Evolutionary conservation across 2,797 vertebrate genomes (phyloP), one percentile per base, ranked within the genome.

Genomic region (Lacerta agilis): DNA sequence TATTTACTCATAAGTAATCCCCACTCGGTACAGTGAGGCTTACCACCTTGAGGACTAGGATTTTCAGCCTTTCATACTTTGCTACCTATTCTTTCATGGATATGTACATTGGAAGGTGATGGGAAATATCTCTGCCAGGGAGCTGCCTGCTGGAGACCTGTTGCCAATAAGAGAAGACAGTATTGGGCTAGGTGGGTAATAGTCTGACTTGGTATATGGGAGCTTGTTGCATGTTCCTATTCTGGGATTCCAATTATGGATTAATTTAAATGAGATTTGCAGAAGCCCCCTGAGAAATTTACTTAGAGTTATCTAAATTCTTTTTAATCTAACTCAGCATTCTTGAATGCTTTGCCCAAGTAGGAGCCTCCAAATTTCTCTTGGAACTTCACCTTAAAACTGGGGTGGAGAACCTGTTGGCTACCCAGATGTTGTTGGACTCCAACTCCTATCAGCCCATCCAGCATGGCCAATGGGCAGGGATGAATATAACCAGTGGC

Each of bases 221-320:
- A 29, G 38, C 41, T 85, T 77, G 41, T 23, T 61, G 13, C 10
- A 25, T 18, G 25, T 61, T 61, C 36, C 83, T 38, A n/a, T 78
- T 20, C 11, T 55, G 23, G 8, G 49, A 55, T 36, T 41, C 38
- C 38, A 41, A 36, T 27, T 38, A 1, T 58, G 3, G 27, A 33
- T 15, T 45, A 43, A 45, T 77, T 29, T 71, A 49, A 86, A 49
- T 71, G 76, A 10, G 33, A 55, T 79, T 25, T 69, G 15, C 41
- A 83, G 82, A 83, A 73, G 20, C n/a, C n/a, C 69, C 33, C 18
- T 71, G 67, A 83, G 66, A 72, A 83, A 83, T 36, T 7, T 72
- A 10, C 1, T 5, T 49, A 72, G 67, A 13, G 10, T 72, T 71
- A 58, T 58, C 45, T 67, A 71, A n/a, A n/a, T 29, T 71, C 41